Evolutionary conservation across 2,113 vertebrate species (phyloP).

Genomic region (Neolamprologus longior): DNA sequence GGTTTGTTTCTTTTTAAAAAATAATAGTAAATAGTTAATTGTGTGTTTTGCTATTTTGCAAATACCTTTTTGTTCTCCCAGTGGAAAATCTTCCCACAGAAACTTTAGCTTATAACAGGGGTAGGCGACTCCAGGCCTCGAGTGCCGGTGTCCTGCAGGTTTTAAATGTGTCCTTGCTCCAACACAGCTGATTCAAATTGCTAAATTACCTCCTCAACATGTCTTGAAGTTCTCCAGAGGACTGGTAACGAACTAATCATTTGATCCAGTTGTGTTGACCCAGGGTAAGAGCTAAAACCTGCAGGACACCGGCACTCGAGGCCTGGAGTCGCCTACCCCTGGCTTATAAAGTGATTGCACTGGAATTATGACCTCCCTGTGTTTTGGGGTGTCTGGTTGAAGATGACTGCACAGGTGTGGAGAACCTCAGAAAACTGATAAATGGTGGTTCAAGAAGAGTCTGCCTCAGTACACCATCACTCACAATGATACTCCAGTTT

Average conservation of each 20-base stretch:
- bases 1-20: neutral
- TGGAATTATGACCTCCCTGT: neutral
- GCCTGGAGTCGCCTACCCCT: neutral
- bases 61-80: neutral
- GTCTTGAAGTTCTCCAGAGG: neutral
- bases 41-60: neutral
- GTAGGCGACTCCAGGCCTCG: neutral
- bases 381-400: neutral
- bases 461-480: neutral
- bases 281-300: too few species aligned
- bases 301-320: too few species aligned
- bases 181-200: neutral
- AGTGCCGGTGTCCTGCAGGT: neutral
- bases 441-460: neutral
- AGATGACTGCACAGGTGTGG: neutral
- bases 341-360: neutral
- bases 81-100: neutral
- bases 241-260: too few species aligned
- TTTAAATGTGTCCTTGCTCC: neutral
- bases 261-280: too few species aligned
- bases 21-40: neutral
- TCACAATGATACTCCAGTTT: neutral
- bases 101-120: neutral
- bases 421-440: neutral
- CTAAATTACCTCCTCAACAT: neutral